These are phyloP conservation scores for Petrosia ficiformis DNA, from an alignment of 37 sponge, comb jelly and placozoan genomes.

Conservation along the genomic window DNA sequence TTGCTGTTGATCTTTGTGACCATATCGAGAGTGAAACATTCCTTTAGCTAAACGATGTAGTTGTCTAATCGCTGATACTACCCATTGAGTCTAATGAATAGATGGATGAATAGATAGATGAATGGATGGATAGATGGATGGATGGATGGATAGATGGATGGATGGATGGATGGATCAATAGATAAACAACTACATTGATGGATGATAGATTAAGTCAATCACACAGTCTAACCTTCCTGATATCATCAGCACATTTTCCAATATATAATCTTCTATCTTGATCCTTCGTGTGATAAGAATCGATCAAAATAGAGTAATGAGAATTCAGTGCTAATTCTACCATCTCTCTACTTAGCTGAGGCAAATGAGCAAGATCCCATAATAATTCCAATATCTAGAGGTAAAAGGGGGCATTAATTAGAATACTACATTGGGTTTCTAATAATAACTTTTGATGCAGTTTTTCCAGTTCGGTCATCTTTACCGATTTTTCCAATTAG, in stretches of 20 bases:
- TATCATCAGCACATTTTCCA: constrained; percentile 33
- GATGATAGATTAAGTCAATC: too few relatives aligned
- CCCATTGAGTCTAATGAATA: constrained; percentile 46
- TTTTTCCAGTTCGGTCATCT: constrained; percentile 81
- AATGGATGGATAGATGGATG: too few relatives aligned
- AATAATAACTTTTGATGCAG: constrained; percentile 83
- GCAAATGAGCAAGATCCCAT: constrained; percentile 81
- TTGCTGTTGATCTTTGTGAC: constrained; percentile 70
- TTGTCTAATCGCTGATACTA: constrained; percentile 68
- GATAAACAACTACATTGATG: too few relatives aligned
- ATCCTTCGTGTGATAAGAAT: constrained; percentile 51
- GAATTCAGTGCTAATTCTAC: constrained; percentile 80
- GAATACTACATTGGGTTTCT: too few relatives aligned
- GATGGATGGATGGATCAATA: too few relatives aligned
- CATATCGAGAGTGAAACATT: constrained; percentile 27
- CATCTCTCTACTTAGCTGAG: constrained; percentile 75
- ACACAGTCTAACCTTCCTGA: not conserved
- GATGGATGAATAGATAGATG: not conserved
- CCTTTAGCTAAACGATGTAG: constrained; percentile 70
- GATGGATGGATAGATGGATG: too few relatives aligned
- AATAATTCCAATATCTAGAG: constrained; percentile 79
- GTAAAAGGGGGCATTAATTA: not conserved
- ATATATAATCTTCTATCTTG: not conserved
- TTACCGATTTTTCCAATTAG: constrained; percentile 83
- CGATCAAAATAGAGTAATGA: constrained; percentile 74